Conservation (phyloP, 2,888 invertebrate genomes). For the Drosophila kuntzei region DNA sequence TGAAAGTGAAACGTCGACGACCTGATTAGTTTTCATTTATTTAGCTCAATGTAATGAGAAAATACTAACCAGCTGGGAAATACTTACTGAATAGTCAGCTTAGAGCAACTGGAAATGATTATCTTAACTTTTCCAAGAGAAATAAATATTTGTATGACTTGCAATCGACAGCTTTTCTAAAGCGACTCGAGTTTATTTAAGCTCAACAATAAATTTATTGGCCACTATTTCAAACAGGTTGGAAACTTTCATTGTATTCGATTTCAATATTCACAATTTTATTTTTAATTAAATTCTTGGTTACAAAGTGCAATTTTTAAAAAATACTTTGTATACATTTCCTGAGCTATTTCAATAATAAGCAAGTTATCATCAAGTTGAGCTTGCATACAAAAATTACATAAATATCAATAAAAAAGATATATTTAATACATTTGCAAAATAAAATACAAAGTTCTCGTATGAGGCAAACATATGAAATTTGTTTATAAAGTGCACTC, state of each 20-base stretch:
- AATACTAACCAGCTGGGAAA: too few relatives aligned
- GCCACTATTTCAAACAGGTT: background rate
- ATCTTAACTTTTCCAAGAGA: too few relatives aligned
- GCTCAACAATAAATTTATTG: background rate
- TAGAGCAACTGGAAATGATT: too few relatives aligned
- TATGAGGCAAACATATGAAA: conserved; percentile 12
- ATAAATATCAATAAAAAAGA: background rate
- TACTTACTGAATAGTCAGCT: too few relatives aligned
- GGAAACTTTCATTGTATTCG: too few relatives aligned
- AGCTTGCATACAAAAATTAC: background rate
- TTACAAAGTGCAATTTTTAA: background rate
- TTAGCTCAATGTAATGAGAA: background rate
- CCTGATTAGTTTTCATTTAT: conserved; percentile 35
- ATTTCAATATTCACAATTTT: too few relatives aligned
- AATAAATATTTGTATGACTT: background rate
- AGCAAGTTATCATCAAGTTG: background rate
- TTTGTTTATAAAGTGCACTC: conserved; percentile 25
- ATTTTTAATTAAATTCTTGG: background rate
- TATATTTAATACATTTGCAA: background rate
- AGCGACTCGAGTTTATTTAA: background rate
- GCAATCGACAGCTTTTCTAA: too few relatives aligned
- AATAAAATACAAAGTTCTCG: conserved; percentile 1
- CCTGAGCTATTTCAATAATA: background rate
- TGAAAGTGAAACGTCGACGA: background rate
- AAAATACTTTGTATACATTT: background rate